Evolutionary conservation across 2,797 vertebrate genomes (phyloP), one percentile per base, ranked within the genome.

Genomic region (Steatocranus sp.): DNA sequence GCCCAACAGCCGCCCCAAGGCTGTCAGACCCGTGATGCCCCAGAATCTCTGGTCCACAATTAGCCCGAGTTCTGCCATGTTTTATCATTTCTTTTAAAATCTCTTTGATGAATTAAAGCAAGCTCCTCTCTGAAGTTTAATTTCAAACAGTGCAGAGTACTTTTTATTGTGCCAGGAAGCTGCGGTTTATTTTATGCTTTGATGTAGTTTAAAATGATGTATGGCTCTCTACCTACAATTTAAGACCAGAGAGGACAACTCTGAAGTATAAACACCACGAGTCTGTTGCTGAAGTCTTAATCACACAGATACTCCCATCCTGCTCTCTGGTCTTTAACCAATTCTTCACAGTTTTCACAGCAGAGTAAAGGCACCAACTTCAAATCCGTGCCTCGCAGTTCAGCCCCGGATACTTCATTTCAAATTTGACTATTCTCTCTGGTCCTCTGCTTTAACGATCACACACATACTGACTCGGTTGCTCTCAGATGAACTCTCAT

Each of bases 311-410:
- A 78, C 51, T 75, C 20, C 56, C 54, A 61, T 66, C 68, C 58
- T 76, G 85, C 53, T 87, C 84, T 17, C 81, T 78, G 48, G 43
- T 76, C 81, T 66, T 76, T 66, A 53, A 87, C 75, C 51, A 73
- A 86, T 83, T 88, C 14, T 63, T 79, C 74, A 80, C 74, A 78
- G 58, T 66, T 84, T 83, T 56, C 36, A 78, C 78, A 81, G 73
- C 50, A 70, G 73, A 9, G 3, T 75, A 61, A 54, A 80, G 56
- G 66, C 78, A 78, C 75, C 1, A 6, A 78, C 75, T 66, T 80
- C 49, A 78, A 83, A 86, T 76, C 18, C 14, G 10, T 50, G 54
- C 78, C 80, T 78, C 11, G n/a, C 7, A 48, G 76, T 56, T 87
- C 51, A 76, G 74, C 61, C 46, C 20, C 18, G 8, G 80, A 51